phyloP scores from a whole-genome alignment of 2,888 invertebrate species.

The Marasmarcha lunaedactyla region DNA sequence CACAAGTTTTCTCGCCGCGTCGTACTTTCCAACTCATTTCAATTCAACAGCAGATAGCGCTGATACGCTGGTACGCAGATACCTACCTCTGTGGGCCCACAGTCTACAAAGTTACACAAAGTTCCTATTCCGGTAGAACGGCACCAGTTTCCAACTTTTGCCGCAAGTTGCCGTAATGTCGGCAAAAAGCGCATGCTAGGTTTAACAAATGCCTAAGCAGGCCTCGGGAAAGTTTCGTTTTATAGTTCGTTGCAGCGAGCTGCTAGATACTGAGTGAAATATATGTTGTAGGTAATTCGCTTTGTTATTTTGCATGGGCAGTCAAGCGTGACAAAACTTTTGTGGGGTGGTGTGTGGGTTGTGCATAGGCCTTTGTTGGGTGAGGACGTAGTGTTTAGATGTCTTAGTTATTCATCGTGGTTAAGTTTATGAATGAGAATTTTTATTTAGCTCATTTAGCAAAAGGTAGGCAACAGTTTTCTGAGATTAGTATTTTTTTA shows the following conservation, averaged over 20 bases:
- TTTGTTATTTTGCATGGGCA: slow-evolving; percentile 9
- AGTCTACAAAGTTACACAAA: slow-evolving; percentile 50
- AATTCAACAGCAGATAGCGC: slow-evolving; percentile 66
- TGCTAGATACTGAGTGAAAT: background rate
- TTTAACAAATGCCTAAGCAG: slow-evolving; percentile 69
- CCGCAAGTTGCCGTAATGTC: slow-evolving; percentile 56
- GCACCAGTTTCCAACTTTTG: slow-evolving; percentile 53
- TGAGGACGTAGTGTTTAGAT: too few species aligned
- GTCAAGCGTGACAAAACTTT: too few species aligned
- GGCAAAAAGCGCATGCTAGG: slow-evolving; percentile 65
- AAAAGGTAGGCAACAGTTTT: too few species aligned
- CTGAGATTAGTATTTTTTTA: too few species aligned
- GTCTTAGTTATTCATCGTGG: too few species aligned
- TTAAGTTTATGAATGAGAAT: too few species aligned
- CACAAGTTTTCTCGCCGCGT: slow-evolving; percentile 42
- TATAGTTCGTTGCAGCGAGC: background rate
- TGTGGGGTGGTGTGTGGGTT: too few species aligned
- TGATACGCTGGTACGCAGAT: slow-evolving; percentile 60
- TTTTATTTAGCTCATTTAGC: too few species aligned
- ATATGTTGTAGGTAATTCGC: background rate
- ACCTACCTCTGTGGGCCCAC: slow-evolving; percentile 60
- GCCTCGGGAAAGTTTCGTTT: slow-evolving; percentile 22
- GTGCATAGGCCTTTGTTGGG: too few species aligned
- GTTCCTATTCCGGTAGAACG: slow-evolving; percentile 37
- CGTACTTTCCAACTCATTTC: slow-evolving; percentile 67